These are phyloP conservation scores for Deilephila elpenor DNA, from an alignment of 2,888 invertebrate genomes.

Conservation along the genomic window DNA sequence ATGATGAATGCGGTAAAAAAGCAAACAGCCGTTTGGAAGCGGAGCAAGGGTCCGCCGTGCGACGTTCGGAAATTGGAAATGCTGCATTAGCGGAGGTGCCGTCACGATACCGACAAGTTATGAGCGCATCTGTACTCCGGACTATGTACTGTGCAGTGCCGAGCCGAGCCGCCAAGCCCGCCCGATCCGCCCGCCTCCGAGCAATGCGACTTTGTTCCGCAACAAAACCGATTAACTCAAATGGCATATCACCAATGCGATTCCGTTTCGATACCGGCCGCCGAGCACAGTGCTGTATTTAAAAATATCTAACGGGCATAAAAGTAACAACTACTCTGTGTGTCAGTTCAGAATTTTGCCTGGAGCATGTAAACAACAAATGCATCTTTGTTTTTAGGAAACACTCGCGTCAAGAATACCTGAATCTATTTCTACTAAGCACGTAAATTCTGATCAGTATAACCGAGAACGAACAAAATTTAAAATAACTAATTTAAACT, in stretches of 20 bases:
- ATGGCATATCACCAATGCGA: slow-evolving; percentile 46
- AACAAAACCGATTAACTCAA: slow-evolving; percentile 52
- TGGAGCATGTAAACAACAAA: not conserved
- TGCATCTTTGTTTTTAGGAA: not conserved
- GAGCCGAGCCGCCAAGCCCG: slow-evolving; percentile 22
- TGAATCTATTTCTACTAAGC: not conserved
- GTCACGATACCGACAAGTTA: slow-evolving; percentile 74
- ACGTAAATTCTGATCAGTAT: not conserved
- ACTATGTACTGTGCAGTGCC: slow-evolving; percentile 36
- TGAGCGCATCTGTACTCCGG: slow-evolving; percentile 51
- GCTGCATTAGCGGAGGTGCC: slow-evolving; percentile 69
- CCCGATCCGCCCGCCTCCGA: slow-evolving; percentile 27
- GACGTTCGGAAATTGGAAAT: slow-evolving; percentile 79
- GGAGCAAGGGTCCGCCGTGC: slow-evolving; percentile 47
- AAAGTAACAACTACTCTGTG: not conserved
- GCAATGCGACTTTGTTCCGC: slow-evolving; percentile 39
- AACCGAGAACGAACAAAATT: not conserved
- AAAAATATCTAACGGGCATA: slow-evolving; percentile 31
- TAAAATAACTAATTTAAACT: slow-evolving; percentile 8
- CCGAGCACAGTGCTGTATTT: slow-evolving; percentile 40
- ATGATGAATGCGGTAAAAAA: slow-evolving; percentile 79
- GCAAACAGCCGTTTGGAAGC: slow-evolving; percentile 57
- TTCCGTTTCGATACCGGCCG: slow-evolving; percentile 43
- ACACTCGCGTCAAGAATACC: not conserved
- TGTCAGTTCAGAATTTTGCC: too few species aligned